Evolutionary conservation across 2,888 invertebrate genomes (phyloP).

Genomic region (Netelia melanura): DNA sequence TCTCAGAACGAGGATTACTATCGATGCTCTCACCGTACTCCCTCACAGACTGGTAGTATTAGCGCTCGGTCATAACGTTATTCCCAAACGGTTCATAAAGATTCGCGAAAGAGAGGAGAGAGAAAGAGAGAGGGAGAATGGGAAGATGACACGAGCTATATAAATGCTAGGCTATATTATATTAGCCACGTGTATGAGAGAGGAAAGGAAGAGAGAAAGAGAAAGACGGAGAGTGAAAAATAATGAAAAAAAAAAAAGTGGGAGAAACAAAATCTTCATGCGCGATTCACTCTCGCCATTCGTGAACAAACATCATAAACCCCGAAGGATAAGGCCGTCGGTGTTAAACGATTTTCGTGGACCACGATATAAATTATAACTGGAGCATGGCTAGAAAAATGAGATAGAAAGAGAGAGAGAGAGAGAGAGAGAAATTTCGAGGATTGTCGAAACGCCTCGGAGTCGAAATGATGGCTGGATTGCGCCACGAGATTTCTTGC

Average conservation of each 20-base stretch:
- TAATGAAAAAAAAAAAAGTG: constrained; percentile 2
- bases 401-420: background rate
- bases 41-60: background rate
- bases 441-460: constrained; percentile 48
- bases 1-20: constrained; percentile 59
- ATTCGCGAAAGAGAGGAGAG: constrained; percentile 31
- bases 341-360: constrained; percentile 62
- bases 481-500: constrained; percentile 5
- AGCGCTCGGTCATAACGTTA: constrained; percentile 24
- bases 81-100: constrained; percentile 54
- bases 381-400: constrained; percentile 26
- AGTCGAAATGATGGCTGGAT: constrained; percentile 53
- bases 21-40: constrained; percentile 46
- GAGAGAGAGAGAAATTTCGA: constrained; percentile 22
- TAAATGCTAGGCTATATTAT: constrained; percentile 47
- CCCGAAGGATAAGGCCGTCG: constrained; percentile 68
- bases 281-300: constrained; percentile 56
- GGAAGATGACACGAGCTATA: constrained; percentile 22
- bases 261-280: constrained; percentile 31
- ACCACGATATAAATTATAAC: constrained; percentile 70
- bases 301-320: constrained; percentile 72
- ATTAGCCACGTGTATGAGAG: constrained; percentile 31
- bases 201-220: background rate
- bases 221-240: background rate
- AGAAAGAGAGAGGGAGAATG: background rate